A percentile compares a stretch with the other conserved stretches of the same genome.
Conservation (phyloP, 2,888 invertebrate species). For the Xestia rhomboidea region DNA sequence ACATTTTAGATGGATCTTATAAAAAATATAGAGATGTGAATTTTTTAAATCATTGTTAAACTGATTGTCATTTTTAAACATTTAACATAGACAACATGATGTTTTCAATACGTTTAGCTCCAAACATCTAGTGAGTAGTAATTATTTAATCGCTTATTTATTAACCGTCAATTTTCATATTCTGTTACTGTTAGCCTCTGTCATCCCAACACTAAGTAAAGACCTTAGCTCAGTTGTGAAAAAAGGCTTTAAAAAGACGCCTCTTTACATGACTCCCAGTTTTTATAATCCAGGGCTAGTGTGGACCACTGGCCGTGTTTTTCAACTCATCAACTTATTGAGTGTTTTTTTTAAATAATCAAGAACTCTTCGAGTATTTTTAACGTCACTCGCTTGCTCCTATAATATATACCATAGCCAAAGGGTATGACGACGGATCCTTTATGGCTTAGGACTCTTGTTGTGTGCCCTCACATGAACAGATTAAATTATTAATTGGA, state of each 20-base stretch:
- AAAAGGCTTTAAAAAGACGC: too few species aligned
- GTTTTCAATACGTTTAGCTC: background rate
- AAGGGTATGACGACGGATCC: background rate
- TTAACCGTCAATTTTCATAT: background rate
- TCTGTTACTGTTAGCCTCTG: background rate
- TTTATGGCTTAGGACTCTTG: constrained; percentile 30
- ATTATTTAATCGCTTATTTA: background rate
- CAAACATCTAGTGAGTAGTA: background rate
- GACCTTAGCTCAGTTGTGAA: too few species aligned
- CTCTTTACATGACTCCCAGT: background rate
- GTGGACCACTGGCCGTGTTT: background rate
- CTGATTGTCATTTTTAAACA: background rate
- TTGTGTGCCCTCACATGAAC: constrained; percentile 19
- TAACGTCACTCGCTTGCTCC: constrained; percentile 1
- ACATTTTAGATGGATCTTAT: too few species aligned
- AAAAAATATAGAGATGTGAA: background rate
- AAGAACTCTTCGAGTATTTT: background rate
- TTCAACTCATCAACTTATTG: background rate
- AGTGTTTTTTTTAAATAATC: background rate
- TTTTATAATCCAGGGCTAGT: background rate
- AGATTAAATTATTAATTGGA: constrained; percentile 41
- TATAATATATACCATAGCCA: constrained; percentile 1
- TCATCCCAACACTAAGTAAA: background rate
- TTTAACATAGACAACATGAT: background rate
- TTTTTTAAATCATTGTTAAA: background rate